Evolutionary conservation across 2,113 vertebrate species (phyloP), one percentile per base, ranked within the genome.

Genomic region (Stomatorhinus ivindoensis): DNA sequence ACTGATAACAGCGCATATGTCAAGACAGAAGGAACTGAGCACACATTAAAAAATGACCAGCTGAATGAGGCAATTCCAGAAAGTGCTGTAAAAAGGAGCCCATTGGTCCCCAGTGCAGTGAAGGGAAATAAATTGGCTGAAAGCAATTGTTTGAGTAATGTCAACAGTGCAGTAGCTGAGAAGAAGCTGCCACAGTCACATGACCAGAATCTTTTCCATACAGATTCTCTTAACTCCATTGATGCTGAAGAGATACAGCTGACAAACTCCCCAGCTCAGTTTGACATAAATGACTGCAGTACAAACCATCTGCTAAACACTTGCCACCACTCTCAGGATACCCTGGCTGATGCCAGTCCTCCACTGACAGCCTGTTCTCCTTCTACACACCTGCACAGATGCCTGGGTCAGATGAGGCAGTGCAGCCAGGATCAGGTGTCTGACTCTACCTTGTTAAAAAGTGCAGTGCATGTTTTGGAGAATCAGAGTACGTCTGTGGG

Each of bases 141-240:
- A 50, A 1, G 85, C 90, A 51, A 46, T 87, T 46, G 35, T 69
- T 51, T 86, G 39, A n/a, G 85, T 76, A 55, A n/a, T 4, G 21
- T 55, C 21, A 58, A 39, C 53, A 90, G 93, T 87, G 87, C 93
- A 10, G 94, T 58, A 24, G 87, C 91, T 91, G 90, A 90, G 87
- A 89, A 65, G 7, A 13, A 13, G 39, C 11, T 84, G 35, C 84
- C 61, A 50, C 17, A 55, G 21, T 90, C 69, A 55, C 21, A 86
- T 6, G 90, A 39, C 80, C 90, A 91, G 46, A 90, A 92, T 90
- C 44, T 91, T 27, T 95, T 95, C 91, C 92, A 92, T 10, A 92
- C 93, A 89, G 94, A 91, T 53, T 90, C 94, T 9, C 90, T 93
- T 47, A 93, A 15, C 85, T 48, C 85, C 8, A 76, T 13, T 9